Evolutionary conservation across 92 coral and sea anemone genomes (phyloP), one percentile per base, ranked within the genome.

Genomic region (Parazoanthus atlanticus): DNA sequence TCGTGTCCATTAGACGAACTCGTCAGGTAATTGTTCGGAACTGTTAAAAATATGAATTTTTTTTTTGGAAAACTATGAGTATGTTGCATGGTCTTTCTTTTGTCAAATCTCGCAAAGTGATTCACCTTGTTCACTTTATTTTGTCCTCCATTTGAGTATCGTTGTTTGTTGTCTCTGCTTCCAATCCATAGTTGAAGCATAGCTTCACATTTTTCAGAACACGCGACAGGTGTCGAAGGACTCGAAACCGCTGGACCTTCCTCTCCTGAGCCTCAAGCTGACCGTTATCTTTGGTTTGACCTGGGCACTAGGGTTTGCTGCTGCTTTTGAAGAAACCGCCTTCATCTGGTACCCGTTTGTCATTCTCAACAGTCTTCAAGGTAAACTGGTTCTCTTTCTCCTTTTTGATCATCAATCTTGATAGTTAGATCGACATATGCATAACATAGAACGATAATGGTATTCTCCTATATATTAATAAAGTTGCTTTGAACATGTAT

Each of bases 271-370:
- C 25, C 86, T 82, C 32, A 82, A 82, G 58, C 32, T 82, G 86
- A 64, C 86, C 61, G 86, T 82, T 34, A 82, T 64, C 38, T 82
- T 82, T 23, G 86, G 86, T 40, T 19, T 82, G 76, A 82, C 86
- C 86, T 82, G 86, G 86, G 58, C 74, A 36, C 76, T 82, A 66
- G 76, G 86, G 3, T 82, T 82, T 82, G 86, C 71, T n/a, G 86
- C 86, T 58, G 61, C 75, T n/a, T 82, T 82, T 82, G 56, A 65
- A 40, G 86, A 66, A 82, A 66, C 86, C 52, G 56, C 76, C 1
- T 65, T 82, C 47, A 38, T 82, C 26, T 38, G 75, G 76, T 82
- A 82, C 75, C 76, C 76, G 15, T 66, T 82, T 43, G 86, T 82
- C 47, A 82, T 82, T 26, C 76, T 82, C 31, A 82, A 43, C 54